A percentile compares a stretch with the other conserved stretches of the same genome.
phyloP scores from a whole-genome alignment of 2,797 vertebrate species.

The Clarias pachynema region DNA sequence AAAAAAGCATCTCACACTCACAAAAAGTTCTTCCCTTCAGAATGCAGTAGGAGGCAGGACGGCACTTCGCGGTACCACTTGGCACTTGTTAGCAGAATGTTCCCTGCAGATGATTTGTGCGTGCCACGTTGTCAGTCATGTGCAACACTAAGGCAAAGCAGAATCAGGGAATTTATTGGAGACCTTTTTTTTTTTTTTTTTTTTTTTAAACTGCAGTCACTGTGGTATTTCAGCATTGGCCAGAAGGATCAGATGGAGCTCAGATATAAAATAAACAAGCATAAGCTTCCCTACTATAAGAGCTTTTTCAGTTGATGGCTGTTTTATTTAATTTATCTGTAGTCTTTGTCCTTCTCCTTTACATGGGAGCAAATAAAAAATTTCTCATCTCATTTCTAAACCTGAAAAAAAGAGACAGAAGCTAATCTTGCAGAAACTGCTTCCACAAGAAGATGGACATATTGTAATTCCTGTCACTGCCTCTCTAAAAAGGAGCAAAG shows the following conservation, averaged over 20 bases:
- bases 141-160: slow-evolving; percentile 17
- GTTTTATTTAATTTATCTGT: not conserved
- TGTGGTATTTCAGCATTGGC: slow-evolving; percentile 18
- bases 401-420: not conserved
- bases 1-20: slow-evolving; percentile 37
- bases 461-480: slow-evolving; percentile 41
- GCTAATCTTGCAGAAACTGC: not conserved
- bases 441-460: slow-evolving; percentile 36
- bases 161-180: slow-evolving; percentile 6
- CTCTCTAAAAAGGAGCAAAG: slow-evolving; percentile 19
- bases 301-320: not conserved
- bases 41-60: slow-evolving; percentile 6
- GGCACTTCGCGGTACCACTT: not conserved
- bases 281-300: not conserved
- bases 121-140: slow-evolving; percentile 31
- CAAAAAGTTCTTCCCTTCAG: slow-evolving; percentile 18
- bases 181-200: not conserved
- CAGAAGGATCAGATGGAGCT: slow-evolving; percentile 18
- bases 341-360: not conserved
- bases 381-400: not conserved
- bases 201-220: slow-evolving; percentile 14
- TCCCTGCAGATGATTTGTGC: slow-evolving; percentile 30
- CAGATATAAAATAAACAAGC: slow-evolving; percentile 30
- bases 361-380: not conserved
- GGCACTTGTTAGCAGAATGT: slow-evolving; percentile 12